Evolutionary conservation across 64 coral and sea anemone species (phyloP).

Genomic region (Actinia equina): DNA sequence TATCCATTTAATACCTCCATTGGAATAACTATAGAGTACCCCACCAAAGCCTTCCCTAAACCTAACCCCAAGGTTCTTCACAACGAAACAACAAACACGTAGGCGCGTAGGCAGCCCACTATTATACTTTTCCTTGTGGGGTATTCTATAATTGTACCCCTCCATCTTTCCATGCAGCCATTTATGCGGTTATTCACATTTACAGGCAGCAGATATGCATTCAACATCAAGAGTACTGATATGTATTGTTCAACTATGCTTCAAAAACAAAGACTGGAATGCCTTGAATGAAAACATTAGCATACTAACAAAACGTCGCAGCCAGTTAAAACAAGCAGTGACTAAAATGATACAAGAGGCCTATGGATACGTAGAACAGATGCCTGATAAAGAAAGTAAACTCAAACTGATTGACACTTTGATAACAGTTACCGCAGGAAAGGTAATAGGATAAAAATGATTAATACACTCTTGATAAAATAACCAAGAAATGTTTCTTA

Average conservation of each 20-base stretch:
- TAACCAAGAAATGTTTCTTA: no score
- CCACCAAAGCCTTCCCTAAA: no score
- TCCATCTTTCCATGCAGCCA: neutral
- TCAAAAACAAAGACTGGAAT: slow-evolving; percentile 91
- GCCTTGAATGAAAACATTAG: slow-evolving; percentile 93
- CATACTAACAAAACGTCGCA: slow-evolving; percentile 87
- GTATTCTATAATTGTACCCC: neutral
- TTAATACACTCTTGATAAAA: neutral
- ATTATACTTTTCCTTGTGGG: no score
- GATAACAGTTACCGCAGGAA: slow-evolving; percentile 88
- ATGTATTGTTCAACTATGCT: slow-evolving; percentile 90
- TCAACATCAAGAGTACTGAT: slow-evolving; percentile 86
- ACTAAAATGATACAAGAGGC: slow-evolving; percentile 99
- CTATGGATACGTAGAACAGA: slow-evolving; percentile 89
- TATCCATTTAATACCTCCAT: neutral
- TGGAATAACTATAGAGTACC: no score
- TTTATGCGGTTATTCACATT: neutral
- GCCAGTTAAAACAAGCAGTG: slow-evolving; percentile 96
- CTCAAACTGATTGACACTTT: slow-evolving; percentile 96
- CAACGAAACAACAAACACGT: no score
- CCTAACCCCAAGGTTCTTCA: no score
- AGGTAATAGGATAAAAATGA: slow-evolving; percentile 28
- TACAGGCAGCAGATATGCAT: slow-evolving; percentile 90
- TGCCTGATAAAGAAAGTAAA: slow-evolving; percentile 88
- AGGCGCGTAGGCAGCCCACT: no score